These are phyloP conservation scores for Paelopatides confundens DNA, from an alignment of 53 echinoderm and acorn worm genomes.

Conservation along the genomic window DNA sequence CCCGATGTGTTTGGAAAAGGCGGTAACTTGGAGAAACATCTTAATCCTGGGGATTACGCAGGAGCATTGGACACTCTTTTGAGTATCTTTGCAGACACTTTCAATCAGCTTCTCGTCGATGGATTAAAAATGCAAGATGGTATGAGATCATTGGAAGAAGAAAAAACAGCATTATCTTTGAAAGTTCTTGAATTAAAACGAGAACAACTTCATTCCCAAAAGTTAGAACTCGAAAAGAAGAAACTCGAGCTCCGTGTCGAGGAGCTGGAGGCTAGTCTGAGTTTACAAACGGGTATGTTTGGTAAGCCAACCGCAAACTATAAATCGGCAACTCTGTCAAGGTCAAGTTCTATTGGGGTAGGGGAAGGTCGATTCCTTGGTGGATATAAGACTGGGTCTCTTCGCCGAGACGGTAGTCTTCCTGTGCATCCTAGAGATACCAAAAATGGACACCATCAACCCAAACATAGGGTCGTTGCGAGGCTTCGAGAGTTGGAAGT, in stretches of 20 bases:
- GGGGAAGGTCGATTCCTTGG: not conserved
- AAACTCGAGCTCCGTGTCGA: slow-evolving; percentile 90
- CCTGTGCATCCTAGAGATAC: slow-evolving; percentile 41
- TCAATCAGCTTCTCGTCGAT: slow-evolving; percentile 89
- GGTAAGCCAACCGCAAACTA: not conserved
- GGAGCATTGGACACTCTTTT: slow-evolving; percentile 87
- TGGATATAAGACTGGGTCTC: not conserved
- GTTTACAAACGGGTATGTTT: slow-evolving; percentile 26
- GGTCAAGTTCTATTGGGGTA: slow-evolving; percentile 79
- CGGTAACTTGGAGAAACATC: slow-evolving; percentile 77
- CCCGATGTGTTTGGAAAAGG: slow-evolving; percentile 77
- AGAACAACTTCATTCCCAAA: slow-evolving; percentile 89
- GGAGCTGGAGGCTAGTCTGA: slow-evolving; percentile 81
- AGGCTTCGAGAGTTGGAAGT: slow-evolving; percentile 76
- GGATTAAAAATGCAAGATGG: slow-evolving; percentile 86
- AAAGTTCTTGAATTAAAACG: slow-evolving; percentile 90
- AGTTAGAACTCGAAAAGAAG: slow-evolving; percentile 87
- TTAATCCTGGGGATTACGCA: slow-evolving; percentile 77
- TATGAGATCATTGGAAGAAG: slow-evolving; percentile 81
- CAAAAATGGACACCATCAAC: slow-evolving; percentile 37
- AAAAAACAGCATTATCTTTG: slow-evolving; percentile 86
- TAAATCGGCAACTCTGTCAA: slow-evolving; percentile 65
- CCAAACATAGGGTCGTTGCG: slow-evolving; percentile 65
- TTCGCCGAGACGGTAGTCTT: slow-evolving; percentile 16
- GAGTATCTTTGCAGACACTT: slow-evolving; percentile 82